These are phyloP conservation scores for Sericinus montela DNA, from an alignment of 2,888 invertebrate genomes.

Conservation along the genomic window DNA sequence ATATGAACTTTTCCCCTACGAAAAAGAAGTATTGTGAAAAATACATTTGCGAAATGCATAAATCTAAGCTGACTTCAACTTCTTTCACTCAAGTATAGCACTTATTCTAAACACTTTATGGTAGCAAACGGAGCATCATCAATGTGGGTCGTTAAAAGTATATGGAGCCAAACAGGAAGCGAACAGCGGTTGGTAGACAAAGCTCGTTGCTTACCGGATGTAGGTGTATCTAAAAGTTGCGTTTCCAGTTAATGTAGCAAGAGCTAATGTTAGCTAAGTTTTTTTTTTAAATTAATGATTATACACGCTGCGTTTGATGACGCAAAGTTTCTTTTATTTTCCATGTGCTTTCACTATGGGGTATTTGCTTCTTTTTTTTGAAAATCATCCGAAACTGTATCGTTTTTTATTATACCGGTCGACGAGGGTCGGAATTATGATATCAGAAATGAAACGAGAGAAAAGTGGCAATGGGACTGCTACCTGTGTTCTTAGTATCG, in stretches of 20 bases:
- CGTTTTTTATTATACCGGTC: too few species aligned
- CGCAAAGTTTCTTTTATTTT: too few species aligned
- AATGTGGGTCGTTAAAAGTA: slow-evolving; percentile 44
- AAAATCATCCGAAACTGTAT: too few species aligned
- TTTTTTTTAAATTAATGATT: slow-evolving; percentile 12
- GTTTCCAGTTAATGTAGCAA: slow-evolving; percentile 20
- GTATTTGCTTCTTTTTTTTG: too few species aligned
- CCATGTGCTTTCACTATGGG: too few species aligned
- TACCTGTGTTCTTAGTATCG: too few species aligned
- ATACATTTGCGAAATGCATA: slow-evolving; percentile 60
- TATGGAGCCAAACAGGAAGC: slow-evolving; percentile 39
- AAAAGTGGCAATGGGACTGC: too few species aligned
- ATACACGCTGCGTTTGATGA: not conserved
- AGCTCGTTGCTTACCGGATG: slow-evolving; percentile 47
- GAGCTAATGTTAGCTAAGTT: slow-evolving; percentile 13
- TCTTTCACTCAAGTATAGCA: slow-evolving; percentile 24
- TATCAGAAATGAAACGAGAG: too few species aligned
- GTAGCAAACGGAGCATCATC: slow-evolving; percentile 22
- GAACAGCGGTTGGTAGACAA: slow-evolving; percentile 43
- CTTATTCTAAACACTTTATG: slow-evolving; percentile 27
- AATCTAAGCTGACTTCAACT: slow-evolving; percentile 39
- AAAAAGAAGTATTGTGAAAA: slow-evolving; percentile 46
- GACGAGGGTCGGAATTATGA: too few species aligned
- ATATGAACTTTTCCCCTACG: slow-evolving; percentile 38
- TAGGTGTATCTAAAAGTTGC: slow-evolving; percentile 30